phyloP scores from a whole-genome alignment of 2,888 invertebrate genomes.

The Mesoligia furuncula region DNA sequence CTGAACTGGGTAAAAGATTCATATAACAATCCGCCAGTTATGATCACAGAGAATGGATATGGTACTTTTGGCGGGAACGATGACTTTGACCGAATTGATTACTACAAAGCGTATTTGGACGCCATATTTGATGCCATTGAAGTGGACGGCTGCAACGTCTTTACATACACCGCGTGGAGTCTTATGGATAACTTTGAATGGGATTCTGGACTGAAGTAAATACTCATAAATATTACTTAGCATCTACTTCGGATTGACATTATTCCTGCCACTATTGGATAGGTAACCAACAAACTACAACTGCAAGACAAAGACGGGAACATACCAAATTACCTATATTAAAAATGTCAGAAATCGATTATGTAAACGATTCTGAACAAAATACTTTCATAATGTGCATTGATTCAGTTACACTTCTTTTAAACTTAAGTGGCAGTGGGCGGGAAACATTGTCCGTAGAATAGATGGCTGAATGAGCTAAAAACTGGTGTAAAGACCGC shows the following conservation, averaged over 20 bases:
- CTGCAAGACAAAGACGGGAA: neutral
- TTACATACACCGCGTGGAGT: conserved; percentile 81
- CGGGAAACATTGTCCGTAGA: neutral
- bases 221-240: neutral
- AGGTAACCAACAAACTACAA: neutral
- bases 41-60: conserved; percentile 91
- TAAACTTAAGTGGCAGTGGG: neutral
- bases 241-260: neutral
- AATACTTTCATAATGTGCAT: neutral
- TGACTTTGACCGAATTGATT: conserved; percentile 83
- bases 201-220: conserved; percentile 73
- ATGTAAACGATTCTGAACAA: neutral
- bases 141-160: conserved; percentile 77
- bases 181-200: conserved; percentile 86
- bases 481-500: neutral
- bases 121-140: conserved; percentile 78
- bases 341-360: neutral
- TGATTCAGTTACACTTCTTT: neutral
- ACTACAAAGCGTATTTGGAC: conserved; percentile 76
- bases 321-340: neutral
- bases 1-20: conserved; percentile 90
- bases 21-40: conserved; percentile 89
- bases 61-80: conserved; percentile 80
- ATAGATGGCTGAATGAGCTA: too few relatives aligned
- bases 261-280: neutral